Base-by-base conservation (phyloP, 2,888 invertebrate genomes). In the Noctuana brunneofusca region DNA sequence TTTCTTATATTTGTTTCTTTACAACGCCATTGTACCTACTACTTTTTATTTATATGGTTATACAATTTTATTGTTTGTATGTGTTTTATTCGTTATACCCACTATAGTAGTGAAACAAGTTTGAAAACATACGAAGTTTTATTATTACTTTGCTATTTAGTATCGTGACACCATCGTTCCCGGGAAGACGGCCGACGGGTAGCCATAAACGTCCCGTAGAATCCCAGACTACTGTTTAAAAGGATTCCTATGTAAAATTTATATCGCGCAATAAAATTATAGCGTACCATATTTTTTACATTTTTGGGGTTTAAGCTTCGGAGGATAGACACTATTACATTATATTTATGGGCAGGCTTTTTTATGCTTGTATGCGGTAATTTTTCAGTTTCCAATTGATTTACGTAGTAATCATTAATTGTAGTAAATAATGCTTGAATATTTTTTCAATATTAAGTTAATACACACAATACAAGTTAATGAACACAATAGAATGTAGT, bases 201-300 rank as follows among this genome's bases (percentile, higher is more conserved):
- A 53, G 46, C 38, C 54, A 60, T 60, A 60, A 60, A 60, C 53
- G 53, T 59, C 60, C 46, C 48, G 38, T 24, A 38, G 46, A 52
- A 54, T 53, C 22, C 59, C 59, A 43, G 59, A 46, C 53, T 59
- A 54, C 60, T 60, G 60, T 60, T 54, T 60, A 60, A 60, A 60
- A 60, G 60, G 60, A 60, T 60, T 60, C 54, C 60, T 60, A 60
- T 60, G 60, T 60, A 54, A 60, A 60, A 60, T 60, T 60, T 60
- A 60, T 54, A 60, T 53, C 35, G 27, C 24, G 35, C 54, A 60
- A 48, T 60, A 60, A 60, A 60, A 60, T 54, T 54, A 60, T 60
- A 60, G 54, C 60, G 35, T 32, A 30, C 22, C 60, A 54, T 53
- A 60, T 54, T 52, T 54, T 60, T 60, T 60, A 53, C 53, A 24